These are phyloP conservation scores for Caenorhabditis sp. DNA, from an alignment of 2,888 invertebrate species.

Conservation along the genomic window DNA sequence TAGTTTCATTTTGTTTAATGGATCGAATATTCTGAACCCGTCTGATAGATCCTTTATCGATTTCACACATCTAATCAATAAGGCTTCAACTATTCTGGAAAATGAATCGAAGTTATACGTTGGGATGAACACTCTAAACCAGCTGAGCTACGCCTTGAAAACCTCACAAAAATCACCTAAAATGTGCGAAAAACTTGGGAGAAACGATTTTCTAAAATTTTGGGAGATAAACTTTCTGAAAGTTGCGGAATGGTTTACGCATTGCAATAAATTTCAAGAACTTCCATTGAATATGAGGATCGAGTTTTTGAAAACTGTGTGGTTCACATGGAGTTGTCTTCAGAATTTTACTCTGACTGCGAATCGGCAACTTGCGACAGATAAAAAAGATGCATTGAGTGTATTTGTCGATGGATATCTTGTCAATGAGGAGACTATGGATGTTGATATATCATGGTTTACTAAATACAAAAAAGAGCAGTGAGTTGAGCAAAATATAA, in stretches of 20 bases:
- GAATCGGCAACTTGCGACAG: background rate
- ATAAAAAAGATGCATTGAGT: background rate
- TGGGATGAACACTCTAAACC: background rate
- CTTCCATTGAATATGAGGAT: background rate
- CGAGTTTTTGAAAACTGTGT: background rate
- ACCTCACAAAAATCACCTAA: background rate
- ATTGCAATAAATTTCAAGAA: slow-evolving; percentile 5
- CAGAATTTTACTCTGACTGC: background rate
- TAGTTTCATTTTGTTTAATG: too few species aligned
- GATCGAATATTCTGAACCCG: too few species aligned
- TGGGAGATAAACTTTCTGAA: background rate
- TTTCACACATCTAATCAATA: background rate
- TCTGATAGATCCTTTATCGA: background rate
- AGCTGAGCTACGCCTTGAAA: background rate
- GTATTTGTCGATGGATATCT: background rate
- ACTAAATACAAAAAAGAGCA: slow-evolving; percentile 8
- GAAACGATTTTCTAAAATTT: background rate
- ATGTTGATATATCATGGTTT: slow-evolving; percentile 24
- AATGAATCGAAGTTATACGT: background rate
- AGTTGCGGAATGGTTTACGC: slow-evolving; percentile 10
- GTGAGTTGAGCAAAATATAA: too few species aligned
- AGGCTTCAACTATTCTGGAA: background rate
- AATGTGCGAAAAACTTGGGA: background rate
- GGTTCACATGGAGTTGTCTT: slow-evolving; percentile 7
- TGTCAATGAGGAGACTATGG: slow-evolving; percentile 3